Conservation (phyloP, 2,888 invertebrate species). For the Drosophila cracens region DNA sequence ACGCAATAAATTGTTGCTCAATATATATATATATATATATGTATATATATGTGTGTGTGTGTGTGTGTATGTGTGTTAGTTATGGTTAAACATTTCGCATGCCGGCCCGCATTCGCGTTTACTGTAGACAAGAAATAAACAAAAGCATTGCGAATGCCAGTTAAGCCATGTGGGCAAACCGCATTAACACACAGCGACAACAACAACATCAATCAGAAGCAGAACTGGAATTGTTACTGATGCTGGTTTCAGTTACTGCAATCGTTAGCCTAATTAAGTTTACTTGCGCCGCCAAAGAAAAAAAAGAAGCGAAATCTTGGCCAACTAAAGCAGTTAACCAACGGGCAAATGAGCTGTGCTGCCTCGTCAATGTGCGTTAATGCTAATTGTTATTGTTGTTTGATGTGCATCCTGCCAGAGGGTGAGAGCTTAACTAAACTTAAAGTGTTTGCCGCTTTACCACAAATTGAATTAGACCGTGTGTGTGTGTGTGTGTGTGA, state of each 20-base stretch:
- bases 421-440: conserved; percentile 3
- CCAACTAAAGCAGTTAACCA: conserved; percentile 45
- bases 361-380: conserved; percentile 54
- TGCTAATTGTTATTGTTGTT: conserved; percentile 75
- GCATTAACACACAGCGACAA: conserved; percentile 18
- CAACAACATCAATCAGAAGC: not conserved
- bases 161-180: conserved; percentile 46
- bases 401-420: conserved; percentile 30
- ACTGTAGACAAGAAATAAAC: conserved; percentile 47
- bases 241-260: conserved; percentile 39
- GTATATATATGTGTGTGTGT: too few relatives aligned
- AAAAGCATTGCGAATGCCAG: conserved; percentile 19
- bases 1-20: conserved; percentile 19
- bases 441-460: conserved; percentile 64
- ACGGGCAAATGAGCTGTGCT: conserved; percentile 25
- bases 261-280: conserved; percentile 70
- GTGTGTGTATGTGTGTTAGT: conserved; percentile 53
- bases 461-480: conserved; percentile 68
- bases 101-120: conserved; percentile 39
- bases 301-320: conserved; percentile 35
- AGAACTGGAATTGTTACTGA: conserved; percentile 25
- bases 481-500: conserved; percentile 38
- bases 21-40: conserved; percentile 1
- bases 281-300: conserved; percentile 21
- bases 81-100: conserved; percentile 58